Conservation (phyloP, 2,888 invertebrate species). For the Cremastinae sp. region DNA sequence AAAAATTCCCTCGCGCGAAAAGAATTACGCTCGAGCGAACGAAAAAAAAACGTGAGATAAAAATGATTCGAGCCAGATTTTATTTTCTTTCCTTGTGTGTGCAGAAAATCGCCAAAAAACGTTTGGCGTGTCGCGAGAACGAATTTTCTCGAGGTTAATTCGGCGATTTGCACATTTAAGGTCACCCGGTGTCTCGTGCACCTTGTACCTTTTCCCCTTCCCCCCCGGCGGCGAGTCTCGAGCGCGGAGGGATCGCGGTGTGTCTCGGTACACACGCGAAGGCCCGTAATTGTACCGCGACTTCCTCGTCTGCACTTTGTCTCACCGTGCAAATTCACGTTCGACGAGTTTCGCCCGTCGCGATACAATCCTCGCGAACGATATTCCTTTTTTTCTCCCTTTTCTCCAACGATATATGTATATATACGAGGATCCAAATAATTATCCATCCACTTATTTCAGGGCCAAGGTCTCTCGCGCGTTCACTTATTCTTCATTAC, state of each 20-base stretch:
- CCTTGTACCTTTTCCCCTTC: slow-evolving; percentile 22
- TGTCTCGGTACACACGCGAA: neutral
- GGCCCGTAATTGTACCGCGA: slow-evolving; percentile 16
- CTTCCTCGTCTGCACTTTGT: slow-evolving; percentile 30
- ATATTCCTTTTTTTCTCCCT: too few species aligned
- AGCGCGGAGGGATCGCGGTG: too few species aligned
- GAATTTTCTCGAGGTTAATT: neutral
- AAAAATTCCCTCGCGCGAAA: too few species aligned
- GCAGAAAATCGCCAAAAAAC: neutral
- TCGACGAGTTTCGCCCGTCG: slow-evolving; percentile 32
- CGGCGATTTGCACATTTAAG: slow-evolving; percentile 24
- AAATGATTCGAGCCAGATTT: too few species aligned
- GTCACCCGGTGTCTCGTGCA: slow-evolving; percentile 34
- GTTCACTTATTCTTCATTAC: too few species aligned
- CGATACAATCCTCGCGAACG: slow-evolving; percentile 3
- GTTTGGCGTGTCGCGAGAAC: neutral
- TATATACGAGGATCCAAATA: neutral
- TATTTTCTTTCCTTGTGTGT: slow-evolving; percentile 8
- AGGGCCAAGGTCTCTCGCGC: neutral
- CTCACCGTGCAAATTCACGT: slow-evolving; percentile 20
- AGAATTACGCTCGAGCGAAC: too few species aligned
- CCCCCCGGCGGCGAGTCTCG: too few species aligned
- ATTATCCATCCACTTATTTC: slow-evolving; percentile 11
- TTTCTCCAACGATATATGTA: too few species aligned
- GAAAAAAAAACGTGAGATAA: slow-evolving; percentile 1